Conservation (phyloP, 2,797 vertebrate species). For the Pangasius sanitwongsei region DNA sequence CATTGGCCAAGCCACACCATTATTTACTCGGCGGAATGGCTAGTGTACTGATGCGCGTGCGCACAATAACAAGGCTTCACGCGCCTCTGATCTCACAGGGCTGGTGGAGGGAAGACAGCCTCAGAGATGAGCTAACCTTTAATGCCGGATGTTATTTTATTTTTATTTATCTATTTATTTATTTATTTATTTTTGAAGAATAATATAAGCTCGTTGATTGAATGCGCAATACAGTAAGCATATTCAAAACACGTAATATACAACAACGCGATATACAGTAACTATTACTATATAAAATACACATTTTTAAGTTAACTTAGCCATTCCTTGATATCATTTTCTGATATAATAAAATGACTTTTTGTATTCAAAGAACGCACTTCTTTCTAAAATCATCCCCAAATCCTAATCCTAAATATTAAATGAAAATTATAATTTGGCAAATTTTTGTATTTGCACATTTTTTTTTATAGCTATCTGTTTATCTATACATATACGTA, state of each 20-base stretch:
- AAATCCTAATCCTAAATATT: background rate
- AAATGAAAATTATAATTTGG: background rate
- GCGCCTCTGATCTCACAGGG: slow-evolving; percentile 19
- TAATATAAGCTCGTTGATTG: background rate
- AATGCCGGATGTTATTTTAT: background rate
- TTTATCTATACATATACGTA: too few relatives aligned
- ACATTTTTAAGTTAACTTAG: background rate
- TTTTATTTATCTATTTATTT: background rate
- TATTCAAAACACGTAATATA: background rate
- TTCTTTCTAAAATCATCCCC: background rate
- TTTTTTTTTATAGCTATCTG: too few relatives aligned
- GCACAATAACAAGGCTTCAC: slow-evolving; percentile 9
- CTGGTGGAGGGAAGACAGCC: background rate
- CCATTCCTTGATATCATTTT: background rate
- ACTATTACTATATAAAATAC: background rate
- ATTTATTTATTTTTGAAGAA: background rate
- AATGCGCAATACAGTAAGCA: background rate
- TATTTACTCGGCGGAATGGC: slow-evolving; percentile 19
- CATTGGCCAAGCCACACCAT: background rate
- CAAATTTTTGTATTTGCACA: background rate
- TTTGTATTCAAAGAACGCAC: background rate
- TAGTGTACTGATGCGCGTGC: slow-evolving; percentile 41
- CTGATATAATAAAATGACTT: background rate
- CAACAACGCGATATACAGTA: background rate
- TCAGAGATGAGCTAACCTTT: background rate